These are phyloP conservation scores for Phaetusa simplex DNA, from an alignment of 2,113 vertebrate species.

Conservation along the genomic window DNA sequence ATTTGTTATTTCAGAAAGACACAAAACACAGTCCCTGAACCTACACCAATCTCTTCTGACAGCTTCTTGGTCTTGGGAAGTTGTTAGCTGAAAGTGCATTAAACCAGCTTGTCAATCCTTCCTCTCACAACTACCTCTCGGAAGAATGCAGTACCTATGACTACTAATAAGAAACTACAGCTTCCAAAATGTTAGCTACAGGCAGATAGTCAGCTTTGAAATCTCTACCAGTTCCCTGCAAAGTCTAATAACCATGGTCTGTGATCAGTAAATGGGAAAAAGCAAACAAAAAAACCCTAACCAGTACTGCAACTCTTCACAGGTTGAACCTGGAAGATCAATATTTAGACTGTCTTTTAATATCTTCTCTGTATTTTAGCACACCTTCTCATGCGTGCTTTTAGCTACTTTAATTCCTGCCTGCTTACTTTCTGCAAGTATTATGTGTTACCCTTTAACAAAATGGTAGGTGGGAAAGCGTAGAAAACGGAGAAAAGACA, in stretches of 20 bases:
- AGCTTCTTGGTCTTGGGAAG: background rate
- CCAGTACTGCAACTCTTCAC: background rate
- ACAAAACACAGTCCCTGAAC: slow-evolving; percentile 25
- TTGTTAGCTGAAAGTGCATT: background rate
- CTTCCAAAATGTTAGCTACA: background rate
- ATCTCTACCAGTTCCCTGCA: background rate
- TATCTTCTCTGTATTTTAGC: background rate
- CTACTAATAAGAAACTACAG: background rate
- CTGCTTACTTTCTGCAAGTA: background rate
- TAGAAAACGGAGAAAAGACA: background rate
- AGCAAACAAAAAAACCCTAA: background rate
- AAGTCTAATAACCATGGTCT: background rate
- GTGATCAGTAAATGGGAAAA: background rate
- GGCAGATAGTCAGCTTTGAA: background rate
- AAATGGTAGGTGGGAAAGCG: background rate
- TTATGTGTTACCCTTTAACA: background rate
- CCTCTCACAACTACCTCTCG: background rate
- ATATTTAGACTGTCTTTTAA: background rate
- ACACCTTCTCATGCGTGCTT: background rate
- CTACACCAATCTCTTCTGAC: slow-evolving; percentile 15
- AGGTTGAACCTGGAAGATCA: background rate
- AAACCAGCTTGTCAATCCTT: background rate
- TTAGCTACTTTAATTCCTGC: background rate
- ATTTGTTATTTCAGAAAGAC: slow-evolving; percentile 51
- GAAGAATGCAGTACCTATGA: background rate